Percentiles rank a stretch among this genome's conserved stretches.
phyloP scores from a whole-genome alignment of 2,888 invertebrate genomes.

The Cerastis rubricosa region DNA sequence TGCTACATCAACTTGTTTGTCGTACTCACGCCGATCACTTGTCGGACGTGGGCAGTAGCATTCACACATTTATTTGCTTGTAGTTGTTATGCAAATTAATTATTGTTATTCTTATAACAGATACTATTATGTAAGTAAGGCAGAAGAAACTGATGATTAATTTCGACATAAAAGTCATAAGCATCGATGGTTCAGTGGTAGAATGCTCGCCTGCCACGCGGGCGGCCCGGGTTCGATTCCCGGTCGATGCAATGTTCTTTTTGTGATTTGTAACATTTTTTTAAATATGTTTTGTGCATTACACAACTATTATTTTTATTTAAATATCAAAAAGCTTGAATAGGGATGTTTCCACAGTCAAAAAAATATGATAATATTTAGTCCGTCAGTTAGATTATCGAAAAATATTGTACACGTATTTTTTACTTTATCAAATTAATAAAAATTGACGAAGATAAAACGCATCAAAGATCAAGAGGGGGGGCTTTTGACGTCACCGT shows the following conservation, averaged over 20 bases:
- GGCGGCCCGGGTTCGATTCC: conserved; percentile 90
- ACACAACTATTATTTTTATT: background rate
- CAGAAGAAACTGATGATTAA: background rate
- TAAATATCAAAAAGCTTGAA: background rate
- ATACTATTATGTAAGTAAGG: background rate
- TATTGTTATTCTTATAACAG: too few relatives aligned
- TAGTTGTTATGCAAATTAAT: too few relatives aligned
- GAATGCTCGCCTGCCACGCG: conserved; percentile 92
- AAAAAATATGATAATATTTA: too few relatives aligned
- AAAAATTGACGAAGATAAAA: too few relatives aligned
- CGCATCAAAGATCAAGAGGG: too few relatives aligned
- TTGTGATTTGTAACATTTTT: conserved; percentile 37
- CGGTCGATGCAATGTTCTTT: conserved; percentile 86
- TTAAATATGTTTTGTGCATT: background rate
- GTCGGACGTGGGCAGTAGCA: conserved; percentile 73
- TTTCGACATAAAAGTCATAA: conserved; percentile 13
- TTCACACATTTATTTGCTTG: conserved; percentile 63
- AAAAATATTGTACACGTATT: too few relatives aligned
- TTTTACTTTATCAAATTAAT: too few relatives aligned
- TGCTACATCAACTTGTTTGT: conserved; percentile 72
- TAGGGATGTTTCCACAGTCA: too few relatives aligned
- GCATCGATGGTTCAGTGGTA: conserved; percentile 91
- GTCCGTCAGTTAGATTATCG: too few relatives aligned
- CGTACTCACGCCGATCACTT: conserved; percentile 70
- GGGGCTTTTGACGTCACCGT: too few relatives aligned